phyloP scores from a whole-genome alignment of 2,888 invertebrate species.

The Tipula lateralis region DNA sequence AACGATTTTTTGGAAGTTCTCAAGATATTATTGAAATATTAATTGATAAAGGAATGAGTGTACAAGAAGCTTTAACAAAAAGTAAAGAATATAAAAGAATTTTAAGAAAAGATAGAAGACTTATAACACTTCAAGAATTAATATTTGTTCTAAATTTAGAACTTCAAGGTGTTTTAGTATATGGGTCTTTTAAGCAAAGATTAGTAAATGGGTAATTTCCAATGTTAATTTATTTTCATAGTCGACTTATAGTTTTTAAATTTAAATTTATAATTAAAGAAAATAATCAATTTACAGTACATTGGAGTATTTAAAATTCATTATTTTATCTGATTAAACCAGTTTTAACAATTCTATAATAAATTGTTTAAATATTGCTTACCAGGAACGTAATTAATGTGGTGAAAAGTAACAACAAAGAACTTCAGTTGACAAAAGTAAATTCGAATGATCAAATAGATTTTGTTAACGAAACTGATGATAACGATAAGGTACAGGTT shows the following conservation, averaged over 20 bases:
- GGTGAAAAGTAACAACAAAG: background rate
- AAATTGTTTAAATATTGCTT: background rate
- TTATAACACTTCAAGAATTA: background rate
- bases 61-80: background rate
- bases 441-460: conserved; percentile 30
- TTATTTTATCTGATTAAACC: background rate
- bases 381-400: conserved; percentile 24
- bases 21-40: background rate
- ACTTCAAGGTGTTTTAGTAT: background rate
- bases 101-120: background rate
- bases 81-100: background rate
- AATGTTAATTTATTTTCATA: background rate
- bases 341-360: background rate
- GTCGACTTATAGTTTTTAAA: background rate
- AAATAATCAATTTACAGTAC: background rate
- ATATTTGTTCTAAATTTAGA: background rate
- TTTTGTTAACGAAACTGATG: conserved; percentile 4
- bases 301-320: background rate
- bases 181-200: background rate
- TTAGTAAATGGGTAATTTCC: background rate
- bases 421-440: conserved; percentile 31
- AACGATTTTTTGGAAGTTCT: background rate
- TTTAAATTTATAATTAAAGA: background rate
- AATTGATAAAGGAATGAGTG: background rate
- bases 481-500: conserved; percentile 43